Base-by-base conservation (phyloP, 2,113 vertebrate species). In the Leptobrachium ailaonicum region DNA sequence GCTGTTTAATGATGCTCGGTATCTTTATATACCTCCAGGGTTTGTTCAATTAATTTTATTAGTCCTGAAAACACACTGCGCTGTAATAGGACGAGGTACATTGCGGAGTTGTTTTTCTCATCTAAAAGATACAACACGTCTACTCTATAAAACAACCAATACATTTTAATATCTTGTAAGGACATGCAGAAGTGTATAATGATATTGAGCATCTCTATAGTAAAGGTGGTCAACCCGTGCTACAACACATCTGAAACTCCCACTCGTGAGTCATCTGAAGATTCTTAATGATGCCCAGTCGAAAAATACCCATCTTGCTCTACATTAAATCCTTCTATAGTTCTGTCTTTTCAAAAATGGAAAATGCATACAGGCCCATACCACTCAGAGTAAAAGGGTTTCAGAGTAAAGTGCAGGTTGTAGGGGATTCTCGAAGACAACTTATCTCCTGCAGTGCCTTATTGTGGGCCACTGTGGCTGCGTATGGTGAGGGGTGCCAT, bases 81-180 rank as follows among this genome's bases (percentile, higher is more conserved):
- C 40, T 62, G 44, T 42, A 71, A 56, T 8, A 63, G 60, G 43
- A 63, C 50, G 11, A 77, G 63, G 74, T 68, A 76, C 20, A 11
- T 67, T 58, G 50, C 40, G 56, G 40, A n/a, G 3, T 14, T 50
- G 74, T 42, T 14, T 77, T 41, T 69, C 53, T 77, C 75, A 77
- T 77, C 67, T 56, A 53, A 69, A 69, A 44, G 53, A 71, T n/a
- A 42, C 32, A 41, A 32, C 20, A 45, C 42, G 66, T 69, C 14
- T 60, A 58, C 41, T 44, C 41, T 41, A 62, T 68, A 77, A 13
- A 70, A 62, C 44, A 78, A 70, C 76, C 67, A 78, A 78, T 71
- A 78, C 76, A 77, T 77, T 70, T 71, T 11, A 70, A 54, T 41
- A 66, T 42, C 9, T 62, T 41, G 58, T 62, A 4, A 45, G 66